Evolutionary conservation across 2,888 invertebrate species (phyloP).

Genomic region (Magallana nippona): DNA sequence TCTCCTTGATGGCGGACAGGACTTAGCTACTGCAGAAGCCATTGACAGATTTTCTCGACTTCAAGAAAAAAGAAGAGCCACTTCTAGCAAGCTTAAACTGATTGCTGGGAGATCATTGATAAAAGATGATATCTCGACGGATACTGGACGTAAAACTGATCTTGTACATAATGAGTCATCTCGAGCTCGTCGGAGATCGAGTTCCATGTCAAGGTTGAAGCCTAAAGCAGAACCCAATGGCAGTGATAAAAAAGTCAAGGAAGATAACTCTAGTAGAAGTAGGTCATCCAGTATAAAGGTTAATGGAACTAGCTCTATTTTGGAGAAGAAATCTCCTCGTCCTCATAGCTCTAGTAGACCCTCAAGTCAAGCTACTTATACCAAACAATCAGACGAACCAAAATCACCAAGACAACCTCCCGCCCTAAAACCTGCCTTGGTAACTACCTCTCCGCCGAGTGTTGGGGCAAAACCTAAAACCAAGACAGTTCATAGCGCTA

Average conservation of each 20-base stretch:
- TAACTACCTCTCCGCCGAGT: conserved; percentile 36
- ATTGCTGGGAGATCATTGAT: not conserved
- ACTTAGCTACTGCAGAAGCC: conserved; percentile 38
- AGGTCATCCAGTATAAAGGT: conserved; percentile 12
- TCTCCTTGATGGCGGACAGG: conserved; percentile 49
- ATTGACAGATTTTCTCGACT: conserved; percentile 28
- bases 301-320: not conserved
- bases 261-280: not conserved
- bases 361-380: conserved; percentile 9
- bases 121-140: conserved; percentile 27
- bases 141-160: not conserved
- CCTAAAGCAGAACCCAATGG: not conserved
- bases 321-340: conserved; percentile 32
- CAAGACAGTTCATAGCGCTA: not conserved
- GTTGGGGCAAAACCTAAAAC: conserved; percentile 39
- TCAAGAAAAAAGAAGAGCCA: conserved; percentile 36
- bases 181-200: conserved; percentile 28
- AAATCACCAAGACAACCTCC: conserved; percentile 39
- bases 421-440: conserved; percentile 29
- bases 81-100: not conserved
- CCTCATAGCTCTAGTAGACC: not conserved
- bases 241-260: not conserved
- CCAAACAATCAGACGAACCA: not conserved
- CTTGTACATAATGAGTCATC: conserved; percentile 26
- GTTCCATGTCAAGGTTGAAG: conserved; percentile 41